Evolutionary conservation across 2,797 vertebrate genomes (phyloP), one percentile per base, ranked within the genome.

Genomic region (Taeniopygia guttata): DNA sequence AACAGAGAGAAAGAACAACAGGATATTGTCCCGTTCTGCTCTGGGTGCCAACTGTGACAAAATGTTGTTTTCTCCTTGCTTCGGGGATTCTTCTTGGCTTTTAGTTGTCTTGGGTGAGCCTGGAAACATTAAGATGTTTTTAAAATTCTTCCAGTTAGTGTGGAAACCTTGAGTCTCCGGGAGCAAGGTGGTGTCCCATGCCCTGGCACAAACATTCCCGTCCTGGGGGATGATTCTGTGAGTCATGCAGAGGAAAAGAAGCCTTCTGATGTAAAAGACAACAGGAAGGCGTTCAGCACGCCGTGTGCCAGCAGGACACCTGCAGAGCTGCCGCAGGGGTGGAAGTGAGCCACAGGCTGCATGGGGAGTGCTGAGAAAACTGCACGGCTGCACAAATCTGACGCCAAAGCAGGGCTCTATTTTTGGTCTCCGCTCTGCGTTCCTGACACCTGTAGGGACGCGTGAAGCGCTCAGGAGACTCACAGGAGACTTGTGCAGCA

Each of bases 1-100:
- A 96, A 96, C 56, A 95, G 52, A 91, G 81, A 30, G 82, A 87
- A 86, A 91, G 94, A 96, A 96, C 95, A 96, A 96, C 95, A 94
- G 96, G 93, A 96, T 94, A 96, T 95, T 96, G 96, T 96, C 94
- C 56, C 17, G 0, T 58, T 51, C 93, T 51, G 55, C 4, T 59
- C 85, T 48, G 40, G 2, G 16, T 95, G 95, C 96, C 96, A 96
- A 75, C 93, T 84, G 69, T 96, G 94, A 96, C 94, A 95, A 91
- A 96, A 94, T 51, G 89, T 92, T 95, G 93, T 95, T 95, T 94
- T 94, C 85, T 88, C 40, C 89, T 68, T 13, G 0, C 9, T 84
- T 51, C 30, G 22, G 13, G 25, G 42, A 17, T 55, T 91, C 91
- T 78, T 58, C 58, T 29, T 68, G 83, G 43, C 54, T 60, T 80